Conservation (phyloP, 2,797 vertebrate genomes). For the Sphenodon punctatus region DNA sequence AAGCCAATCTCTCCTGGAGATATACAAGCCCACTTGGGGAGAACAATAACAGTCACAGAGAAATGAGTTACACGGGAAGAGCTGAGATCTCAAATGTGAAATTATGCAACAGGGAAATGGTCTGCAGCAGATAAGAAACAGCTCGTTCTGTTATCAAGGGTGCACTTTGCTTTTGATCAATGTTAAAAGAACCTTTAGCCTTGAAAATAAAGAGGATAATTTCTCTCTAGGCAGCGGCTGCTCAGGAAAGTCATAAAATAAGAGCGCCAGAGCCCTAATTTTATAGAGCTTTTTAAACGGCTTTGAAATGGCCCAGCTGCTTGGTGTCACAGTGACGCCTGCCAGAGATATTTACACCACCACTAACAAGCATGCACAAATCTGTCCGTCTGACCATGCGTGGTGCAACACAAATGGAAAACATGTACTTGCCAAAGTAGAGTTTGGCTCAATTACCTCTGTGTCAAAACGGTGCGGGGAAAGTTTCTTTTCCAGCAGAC, state of each 20-base stretch:
- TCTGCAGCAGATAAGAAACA: slow-evolving; percentile 59
- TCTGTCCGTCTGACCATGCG: not conserved
- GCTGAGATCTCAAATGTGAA: slow-evolving; percentile 56
- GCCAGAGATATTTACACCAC: slow-evolving; percentile 53
- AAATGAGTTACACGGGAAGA: slow-evolving; percentile 50
- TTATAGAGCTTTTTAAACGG: slow-evolving; percentile 69
- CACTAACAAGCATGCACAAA: slow-evolving; percentile 54
- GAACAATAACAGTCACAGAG: slow-evolving; percentile 50
- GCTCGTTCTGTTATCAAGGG: slow-evolving; percentile 56
- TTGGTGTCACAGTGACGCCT: slow-evolving; percentile 61
- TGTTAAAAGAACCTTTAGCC: slow-evolving; percentile 69
- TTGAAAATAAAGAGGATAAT: slow-evolving; percentile 70
- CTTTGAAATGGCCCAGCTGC: slow-evolving; percentile 70
- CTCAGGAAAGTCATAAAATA: slow-evolving; percentile 58
- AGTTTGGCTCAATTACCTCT: slow-evolving; percentile 36
- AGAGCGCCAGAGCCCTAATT: slow-evolving; percentile 61
- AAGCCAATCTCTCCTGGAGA: slow-evolving; percentile 36
- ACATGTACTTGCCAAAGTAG: slow-evolving; percentile 18
- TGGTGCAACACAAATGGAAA: slow-evolving; percentile 12
- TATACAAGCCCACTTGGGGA: slow-evolving; percentile 37
- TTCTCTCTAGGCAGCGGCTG: slow-evolving; percentile 67
- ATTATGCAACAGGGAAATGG: slow-evolving; percentile 64
- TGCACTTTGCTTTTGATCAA: slow-evolving; percentile 67
- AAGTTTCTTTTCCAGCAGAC: slow-evolving; percentile 1
- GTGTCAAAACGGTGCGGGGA: not conserved